phyloP scores from a whole-genome alignment of 2,113 vertebrate genomes.

The Mirza zaza region DNA sequence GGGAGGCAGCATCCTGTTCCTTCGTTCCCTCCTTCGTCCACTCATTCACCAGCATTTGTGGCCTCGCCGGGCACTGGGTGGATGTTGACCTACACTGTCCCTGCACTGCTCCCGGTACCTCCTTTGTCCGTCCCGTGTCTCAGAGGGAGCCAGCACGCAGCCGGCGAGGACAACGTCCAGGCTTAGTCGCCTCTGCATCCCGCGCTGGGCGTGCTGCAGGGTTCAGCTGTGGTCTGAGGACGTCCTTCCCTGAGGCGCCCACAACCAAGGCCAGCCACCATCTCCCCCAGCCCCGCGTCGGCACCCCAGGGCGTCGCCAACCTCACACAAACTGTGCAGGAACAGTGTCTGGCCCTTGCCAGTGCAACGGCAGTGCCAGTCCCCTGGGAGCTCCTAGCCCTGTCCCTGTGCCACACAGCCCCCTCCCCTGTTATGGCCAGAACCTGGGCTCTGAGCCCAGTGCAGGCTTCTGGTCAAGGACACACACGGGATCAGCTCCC shows the following conservation, averaged over 20 bases:
- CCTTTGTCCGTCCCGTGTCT: no score
- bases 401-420: fast-evolving
- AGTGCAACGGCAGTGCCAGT: fast-evolving
- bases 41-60: background rate
- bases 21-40: background rate
- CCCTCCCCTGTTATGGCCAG: background rate
- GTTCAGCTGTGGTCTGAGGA: fast-evolving
- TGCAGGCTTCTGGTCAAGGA: background rate
- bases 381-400: background rate
- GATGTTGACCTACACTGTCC: no score
- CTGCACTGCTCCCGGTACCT: fast-evolving
- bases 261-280: fast-evolving
- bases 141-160: fast-evolving
- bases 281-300: fast-evolving
- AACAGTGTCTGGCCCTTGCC: background rate
- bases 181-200: background rate
- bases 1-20: no score
- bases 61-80: no score
- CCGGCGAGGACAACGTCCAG: background rate
- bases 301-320: background rate
- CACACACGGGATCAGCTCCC: background rate
- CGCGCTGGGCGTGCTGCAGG: background rate
- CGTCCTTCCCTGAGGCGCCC: no score
- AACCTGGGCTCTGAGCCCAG: background rate
- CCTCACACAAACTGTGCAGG: fast-evolving